These are phyloP conservation scores for Tanaodytes sp. DNA, from an alignment of 2,888 invertebrate species.

Conservation along the genomic window DNA sequence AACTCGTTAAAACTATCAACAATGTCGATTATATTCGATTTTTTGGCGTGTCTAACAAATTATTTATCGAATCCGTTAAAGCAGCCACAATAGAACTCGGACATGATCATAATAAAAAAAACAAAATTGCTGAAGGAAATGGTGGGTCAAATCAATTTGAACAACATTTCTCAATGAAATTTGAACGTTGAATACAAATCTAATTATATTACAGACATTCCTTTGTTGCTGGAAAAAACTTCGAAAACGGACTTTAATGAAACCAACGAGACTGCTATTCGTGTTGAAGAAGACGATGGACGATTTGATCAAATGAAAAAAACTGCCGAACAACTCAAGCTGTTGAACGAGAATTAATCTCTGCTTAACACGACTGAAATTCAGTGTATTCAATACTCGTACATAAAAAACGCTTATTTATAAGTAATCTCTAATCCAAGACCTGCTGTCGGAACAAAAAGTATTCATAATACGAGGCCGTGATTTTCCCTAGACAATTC, in stretches of 20 bases:
- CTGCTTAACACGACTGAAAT: conserved; percentile 25
- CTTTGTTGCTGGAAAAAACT: conserved; percentile 14
- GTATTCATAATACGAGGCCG: conserved; percentile 9
- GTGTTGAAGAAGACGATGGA: conserved; percentile 15
- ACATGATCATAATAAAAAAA: conserved; percentile 32
- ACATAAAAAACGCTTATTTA: conserved; percentile 10
- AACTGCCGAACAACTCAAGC: conserved; percentile 37
- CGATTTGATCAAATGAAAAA: conserved; percentile 12
- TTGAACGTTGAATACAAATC: conserved; percentile 1
- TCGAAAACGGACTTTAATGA: neutral
- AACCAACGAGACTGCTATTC: conserved; percentile 16
- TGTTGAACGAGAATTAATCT: conserved; percentile 31
- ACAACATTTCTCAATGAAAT: too few species aligned
- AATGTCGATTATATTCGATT: conserved; percentile 58
- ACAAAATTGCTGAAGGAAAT: conserved; percentile 25
- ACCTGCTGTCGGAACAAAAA: conserved; percentile 4
- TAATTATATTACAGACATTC: conserved; percentile 22
- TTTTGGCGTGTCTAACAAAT: conserved; percentile 58
- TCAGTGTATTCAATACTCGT: conserved; percentile 23
- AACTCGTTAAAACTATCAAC: conserved; percentile 65
- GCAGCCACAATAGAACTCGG: conserved; percentile 58
- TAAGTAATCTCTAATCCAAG: conserved; percentile 10
- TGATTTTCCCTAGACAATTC: neutral
- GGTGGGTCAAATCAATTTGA: too few species aligned
- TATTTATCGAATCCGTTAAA: conserved; percentile 63